These are phyloP conservation scores for Cartodere bifasciata DNA, from an alignment of 2,888 invertebrate species.

Conservation along the genomic window DNA sequence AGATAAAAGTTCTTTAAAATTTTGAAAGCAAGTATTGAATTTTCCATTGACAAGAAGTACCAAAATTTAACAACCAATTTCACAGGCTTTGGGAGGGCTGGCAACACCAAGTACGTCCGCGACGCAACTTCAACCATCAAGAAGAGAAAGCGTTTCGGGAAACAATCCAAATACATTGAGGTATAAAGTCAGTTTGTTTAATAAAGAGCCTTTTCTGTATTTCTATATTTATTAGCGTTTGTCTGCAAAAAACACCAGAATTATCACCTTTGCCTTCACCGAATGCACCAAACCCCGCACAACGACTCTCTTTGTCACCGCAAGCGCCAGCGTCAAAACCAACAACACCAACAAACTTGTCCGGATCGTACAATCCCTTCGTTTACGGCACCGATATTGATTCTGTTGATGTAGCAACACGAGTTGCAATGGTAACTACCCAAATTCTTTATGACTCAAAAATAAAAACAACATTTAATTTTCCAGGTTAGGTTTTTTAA, in stretches of 20 bases:
- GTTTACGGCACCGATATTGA: conserved; percentile 92
- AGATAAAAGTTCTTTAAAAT: no score
- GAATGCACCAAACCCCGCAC: conserved; percentile 17
- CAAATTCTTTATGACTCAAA: neutral
- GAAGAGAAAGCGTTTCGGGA: conserved; percentile 50
- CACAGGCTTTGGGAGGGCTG: conserved; percentile 72
- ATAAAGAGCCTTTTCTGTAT: no score
- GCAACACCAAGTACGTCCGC: conserved; percentile 47
- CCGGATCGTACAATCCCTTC: conserved; percentile 60
- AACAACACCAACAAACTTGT: conserved; percentile 43
- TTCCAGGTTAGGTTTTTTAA: conserved; percentile 88
- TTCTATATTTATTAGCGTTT: conserved; percentile 25
- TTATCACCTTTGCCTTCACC: conserved; percentile 20
- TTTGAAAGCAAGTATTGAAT: no score
- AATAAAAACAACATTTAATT: conserved; percentile 2
- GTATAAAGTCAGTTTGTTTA: conserved; percentile 19
- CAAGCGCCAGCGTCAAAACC: conserved; percentile 31
- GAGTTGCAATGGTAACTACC: conserved; percentile 81
- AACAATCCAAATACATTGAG: conserved; percentile 37
- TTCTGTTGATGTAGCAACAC: conserved; percentile 93
- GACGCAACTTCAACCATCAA: conserved; percentile 51
- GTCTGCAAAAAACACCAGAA: conserved; percentile 31
- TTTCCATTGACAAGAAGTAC: no score
- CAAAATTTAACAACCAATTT: no score
- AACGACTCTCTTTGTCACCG: conserved; percentile 21